These are phyloP conservation scores for Meriones psammophilus DNA, from an alignment of 2,797 vertebrate species.

Conservation along the genomic window DNA sequence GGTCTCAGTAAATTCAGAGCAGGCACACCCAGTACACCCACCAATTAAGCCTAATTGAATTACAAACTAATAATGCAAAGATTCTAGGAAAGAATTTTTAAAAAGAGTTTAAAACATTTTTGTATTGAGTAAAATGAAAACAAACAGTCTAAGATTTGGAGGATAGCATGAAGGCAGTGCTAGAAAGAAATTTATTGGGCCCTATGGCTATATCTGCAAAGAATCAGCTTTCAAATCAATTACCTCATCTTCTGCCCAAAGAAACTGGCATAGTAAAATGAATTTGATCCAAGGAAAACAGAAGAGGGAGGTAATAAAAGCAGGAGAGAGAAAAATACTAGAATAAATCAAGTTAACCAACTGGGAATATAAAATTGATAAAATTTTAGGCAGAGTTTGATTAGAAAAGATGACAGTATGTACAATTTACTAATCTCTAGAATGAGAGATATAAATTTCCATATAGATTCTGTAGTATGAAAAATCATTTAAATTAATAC, in stretches of 20 bases:
- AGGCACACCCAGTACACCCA: neutral
- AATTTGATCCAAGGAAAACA: conserved; percentile 22
- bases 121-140: conserved; percentile 1
- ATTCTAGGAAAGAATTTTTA: neutral
- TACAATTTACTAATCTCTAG: neutral
- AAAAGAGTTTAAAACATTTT: conserved; percentile 36
- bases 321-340: conserved; percentile 24
- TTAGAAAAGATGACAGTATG: neutral
- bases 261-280: conserved; percentile 8
- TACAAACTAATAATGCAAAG: conserved; percentile 15
- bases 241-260: neutral
- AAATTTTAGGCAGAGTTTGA: neutral
- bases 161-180: neutral
- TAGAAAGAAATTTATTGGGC: neutral
- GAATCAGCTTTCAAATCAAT: neutral
- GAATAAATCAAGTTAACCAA: conserved; percentile 5
- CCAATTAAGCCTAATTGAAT: conserved; percentile 1
- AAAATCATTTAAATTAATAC: neutral
- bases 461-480: neutral
- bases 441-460: neutral
- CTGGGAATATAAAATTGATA: neutral
- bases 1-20: neutral
- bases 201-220: neutral
- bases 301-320: neutral
- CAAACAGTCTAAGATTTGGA: neutral